Base-by-base conservation (phyloP, 1,140 invertebrate species). In the Frieseomelitta varia region DNA sequence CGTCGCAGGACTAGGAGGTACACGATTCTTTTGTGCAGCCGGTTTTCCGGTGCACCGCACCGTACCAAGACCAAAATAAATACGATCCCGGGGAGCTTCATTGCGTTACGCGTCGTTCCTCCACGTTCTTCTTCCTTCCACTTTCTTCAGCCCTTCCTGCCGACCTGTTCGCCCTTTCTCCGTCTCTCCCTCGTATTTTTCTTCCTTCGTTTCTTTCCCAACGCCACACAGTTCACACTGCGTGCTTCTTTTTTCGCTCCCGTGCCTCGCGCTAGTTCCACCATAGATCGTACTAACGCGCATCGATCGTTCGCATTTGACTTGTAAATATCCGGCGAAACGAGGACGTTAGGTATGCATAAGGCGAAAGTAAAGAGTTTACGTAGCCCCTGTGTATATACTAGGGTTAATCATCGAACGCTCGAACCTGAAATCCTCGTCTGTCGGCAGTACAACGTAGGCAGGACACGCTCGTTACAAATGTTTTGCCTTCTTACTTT, bases 221-320 rank as follows among this genome's bases (percentile, higher is more conserved):
- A 27, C 24, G 10, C 47, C 10, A 17, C n/a, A 27, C 47, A 56
- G 34, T 71, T 61, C 53, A 24, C 51, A 34, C 11, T 65, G 47
- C 27, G 15, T 56, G 61, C 61, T 69, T 84, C 53, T 58, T 39
- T 15, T n/a, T 30, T 17, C 17, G 14, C 19, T 24, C 61, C 19
- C 24, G 12, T 39, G 17, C 11, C 24, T 21, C 34, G 58, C 27
- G 58, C 24, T 56, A 65, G 82, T 76, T 55, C 55, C 72, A 68
- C 53, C 69, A 47, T 47, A 68, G 75, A 85, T 88, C 87, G 69
- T 63, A 71, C 67, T 63, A 67, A 56, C 77, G 61, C 51, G 61
- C 34, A 87, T 85, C 88, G 88, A 90, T 90, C 88, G 86, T 47
- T 61, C 76, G 53, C 80, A 90, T 90, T 90, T 89, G 85, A 90